Conservation (phyloP, 2,113 vertebrate genomes). For the Paedocypris sp. region DNA sequence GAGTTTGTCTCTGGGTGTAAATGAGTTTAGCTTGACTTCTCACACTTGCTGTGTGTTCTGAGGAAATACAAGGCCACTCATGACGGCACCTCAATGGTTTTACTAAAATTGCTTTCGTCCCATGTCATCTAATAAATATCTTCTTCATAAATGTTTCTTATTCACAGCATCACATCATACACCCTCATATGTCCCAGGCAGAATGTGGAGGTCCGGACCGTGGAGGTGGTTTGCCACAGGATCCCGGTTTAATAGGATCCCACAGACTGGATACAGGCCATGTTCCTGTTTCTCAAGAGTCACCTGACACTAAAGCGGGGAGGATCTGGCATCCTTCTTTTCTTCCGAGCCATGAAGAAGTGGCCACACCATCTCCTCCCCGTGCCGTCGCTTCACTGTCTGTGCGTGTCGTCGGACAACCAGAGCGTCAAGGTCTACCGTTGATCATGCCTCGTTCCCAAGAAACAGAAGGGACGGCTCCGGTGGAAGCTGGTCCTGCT, state of each 20-base stretch:
- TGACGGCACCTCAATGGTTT: no score
- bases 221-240: constrained; percentile 18
- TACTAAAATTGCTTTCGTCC: no score
- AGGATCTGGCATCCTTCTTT: constrained; percentile 46
- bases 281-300: constrained; percentile 33
- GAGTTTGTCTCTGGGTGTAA: constrained; percentile 36
- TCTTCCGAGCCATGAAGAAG: constrained; percentile 49
- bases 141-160: no score
- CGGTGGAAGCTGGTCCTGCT: constrained; percentile 46
- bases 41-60: constrained; percentile 38
- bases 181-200: constrained; percentile 30
- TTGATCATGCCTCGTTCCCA: constrained; percentile 43
- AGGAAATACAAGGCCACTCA: constrained; percentile 26
- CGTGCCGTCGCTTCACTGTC: constrained; percentile 65
- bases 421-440: constrained; percentile 51
- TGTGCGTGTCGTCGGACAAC: constrained; percentile 60
- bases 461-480: constrained; percentile 52
- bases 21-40: constrained; percentile 36
- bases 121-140: no score
- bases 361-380: constrained; percentile 54
- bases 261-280: constrained; percentile 27
- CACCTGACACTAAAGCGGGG: constrained; percentile 48
- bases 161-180: constrained; percentile 34
- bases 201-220: constrained; percentile 35
- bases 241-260: constrained; percentile 3